Conservation (phyloP, 2,797 vertebrate species). For the Acipenser oxyrinchus region DNA sequence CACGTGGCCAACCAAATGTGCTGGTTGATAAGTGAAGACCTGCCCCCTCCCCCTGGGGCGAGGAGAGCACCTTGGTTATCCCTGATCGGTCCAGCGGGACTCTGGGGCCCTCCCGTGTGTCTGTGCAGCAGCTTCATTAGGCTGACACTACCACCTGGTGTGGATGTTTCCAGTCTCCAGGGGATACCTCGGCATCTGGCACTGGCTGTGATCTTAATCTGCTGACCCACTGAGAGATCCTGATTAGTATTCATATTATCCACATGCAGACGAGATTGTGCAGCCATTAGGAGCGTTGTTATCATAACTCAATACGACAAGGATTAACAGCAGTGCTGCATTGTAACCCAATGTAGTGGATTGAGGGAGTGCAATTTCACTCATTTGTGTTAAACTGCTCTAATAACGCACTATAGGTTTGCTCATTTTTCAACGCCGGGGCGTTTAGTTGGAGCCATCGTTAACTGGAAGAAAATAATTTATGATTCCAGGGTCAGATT, state of each 20-base stretch:
- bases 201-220: constrained; percentile 40
- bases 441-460: constrained; percentile 14
- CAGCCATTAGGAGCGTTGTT: constrained; percentile 31
- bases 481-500: background rate
- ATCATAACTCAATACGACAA: constrained; percentile 36
- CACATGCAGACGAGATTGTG: constrained; percentile 26
- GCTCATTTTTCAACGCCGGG: constrained; percentile 37
- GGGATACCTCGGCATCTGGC: constrained; percentile 51
- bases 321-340: constrained; percentile 32
- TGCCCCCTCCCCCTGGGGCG: background rate
- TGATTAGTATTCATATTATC: constrained; percentile 34
- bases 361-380: constrained; percentile 31
- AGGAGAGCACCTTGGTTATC: background rate
- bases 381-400: constrained; percentile 29
- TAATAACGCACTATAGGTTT: constrained; percentile 28
- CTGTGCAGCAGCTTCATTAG: constrained; percentile 54
- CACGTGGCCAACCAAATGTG: constrained; percentile 8
- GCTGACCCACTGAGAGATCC: constrained; percentile 37
- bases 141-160: constrained; percentile 67
- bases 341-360: constrained; percentile 32
- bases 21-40: constrained; percentile 3
- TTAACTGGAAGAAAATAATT: background rate
- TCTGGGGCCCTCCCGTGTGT: constrained; percentile 36
- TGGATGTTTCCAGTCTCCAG: constrained; percentile 45
- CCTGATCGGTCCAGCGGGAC: constrained; percentile 14